Percentiles rank a stretch among this genome's conserved stretches.
Conservation (phyloP, 2,113 vertebrate genomes). For the Malurus melanocephalus region DNA sequence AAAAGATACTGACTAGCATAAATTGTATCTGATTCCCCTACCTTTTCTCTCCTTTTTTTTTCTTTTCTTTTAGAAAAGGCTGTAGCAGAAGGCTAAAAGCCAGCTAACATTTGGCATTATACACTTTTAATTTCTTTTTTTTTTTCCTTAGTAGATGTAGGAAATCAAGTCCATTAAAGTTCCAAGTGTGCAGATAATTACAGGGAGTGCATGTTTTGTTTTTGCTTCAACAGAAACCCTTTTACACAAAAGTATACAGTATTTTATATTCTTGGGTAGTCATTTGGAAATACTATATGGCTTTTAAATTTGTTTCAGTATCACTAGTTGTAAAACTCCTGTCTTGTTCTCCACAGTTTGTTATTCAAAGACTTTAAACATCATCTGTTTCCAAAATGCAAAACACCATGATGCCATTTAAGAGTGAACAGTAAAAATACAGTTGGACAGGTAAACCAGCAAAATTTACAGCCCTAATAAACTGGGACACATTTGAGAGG, state of each 20-base stretch:
- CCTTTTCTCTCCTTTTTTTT: not conserved
- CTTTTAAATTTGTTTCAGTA: not conserved
- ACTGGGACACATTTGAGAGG: not conserved
- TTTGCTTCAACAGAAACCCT: not conserved
- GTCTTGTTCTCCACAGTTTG: not conserved
- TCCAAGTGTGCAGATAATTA: not conserved
- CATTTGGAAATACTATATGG: not conserved
- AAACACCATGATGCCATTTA: not conserved
- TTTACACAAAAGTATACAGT: not conserved
- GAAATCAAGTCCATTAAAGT: not conserved
- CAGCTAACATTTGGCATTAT: not conserved
- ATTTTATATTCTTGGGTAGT: not conserved
- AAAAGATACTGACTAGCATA: not conserved
- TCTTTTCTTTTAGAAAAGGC: not conserved
- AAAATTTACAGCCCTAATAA: not conserved
- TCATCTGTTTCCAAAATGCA: not conserved
- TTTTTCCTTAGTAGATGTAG: not conserved
- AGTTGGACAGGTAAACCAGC: not conserved
- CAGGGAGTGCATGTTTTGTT: not conserved
- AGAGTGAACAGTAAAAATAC: not conserved
- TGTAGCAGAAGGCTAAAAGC: not conserved
- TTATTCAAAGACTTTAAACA: not conserved
- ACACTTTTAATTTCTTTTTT: not conserved
- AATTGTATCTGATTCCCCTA: not conserved
- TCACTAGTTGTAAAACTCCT: not conserved